phyloP scores from a whole-genome alignment of 2,888 invertebrate genomes.

The Clistopyga incitator region DNA sequence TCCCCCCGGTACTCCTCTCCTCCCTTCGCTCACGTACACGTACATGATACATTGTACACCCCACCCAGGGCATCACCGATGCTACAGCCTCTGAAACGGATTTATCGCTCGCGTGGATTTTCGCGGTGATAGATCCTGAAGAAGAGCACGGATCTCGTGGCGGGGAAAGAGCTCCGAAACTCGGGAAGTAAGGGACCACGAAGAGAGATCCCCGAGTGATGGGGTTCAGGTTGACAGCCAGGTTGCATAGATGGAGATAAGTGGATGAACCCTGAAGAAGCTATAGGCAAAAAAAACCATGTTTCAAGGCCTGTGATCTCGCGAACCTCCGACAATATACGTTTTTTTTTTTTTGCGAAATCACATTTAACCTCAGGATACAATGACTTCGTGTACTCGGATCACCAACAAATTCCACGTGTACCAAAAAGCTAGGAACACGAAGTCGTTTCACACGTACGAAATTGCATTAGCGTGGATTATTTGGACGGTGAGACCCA shows the following conservation, averaged over 20 bases:
- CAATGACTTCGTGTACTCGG: background rate
- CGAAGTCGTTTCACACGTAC: background rate
- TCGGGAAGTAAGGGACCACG: constrained; percentile 6
- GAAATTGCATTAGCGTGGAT: background rate
- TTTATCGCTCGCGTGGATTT: constrained; percentile 59
- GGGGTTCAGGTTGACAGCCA: constrained; percentile 20
- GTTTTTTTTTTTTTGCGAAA: no score
- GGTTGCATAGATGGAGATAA: background rate
- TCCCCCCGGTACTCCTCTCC: constrained; percentile 1
- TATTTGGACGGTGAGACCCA: background rate
- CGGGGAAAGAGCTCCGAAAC: constrained; percentile 3
- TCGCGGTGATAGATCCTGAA: constrained; percentile 50
- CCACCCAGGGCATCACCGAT: constrained; percentile 18
- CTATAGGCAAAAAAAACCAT: background rate
- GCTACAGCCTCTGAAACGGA: constrained; percentile 45
- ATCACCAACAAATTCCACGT: background rate
- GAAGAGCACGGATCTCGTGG: constrained; percentile 1
- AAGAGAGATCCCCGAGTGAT: constrained; percentile 32
- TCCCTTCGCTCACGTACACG: constrained; percentile 16
- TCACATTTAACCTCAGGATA: no score
- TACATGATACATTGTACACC: constrained; percentile 16
- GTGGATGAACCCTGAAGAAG: background rate
- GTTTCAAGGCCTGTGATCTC: no score
- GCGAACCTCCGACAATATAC: no score
- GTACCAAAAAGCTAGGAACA: background rate